These are phyloP conservation scores for Ceyx melanurus DNA, from an alignment of 2,113 vertebrate species.

Conservation along the genomic window DNA sequence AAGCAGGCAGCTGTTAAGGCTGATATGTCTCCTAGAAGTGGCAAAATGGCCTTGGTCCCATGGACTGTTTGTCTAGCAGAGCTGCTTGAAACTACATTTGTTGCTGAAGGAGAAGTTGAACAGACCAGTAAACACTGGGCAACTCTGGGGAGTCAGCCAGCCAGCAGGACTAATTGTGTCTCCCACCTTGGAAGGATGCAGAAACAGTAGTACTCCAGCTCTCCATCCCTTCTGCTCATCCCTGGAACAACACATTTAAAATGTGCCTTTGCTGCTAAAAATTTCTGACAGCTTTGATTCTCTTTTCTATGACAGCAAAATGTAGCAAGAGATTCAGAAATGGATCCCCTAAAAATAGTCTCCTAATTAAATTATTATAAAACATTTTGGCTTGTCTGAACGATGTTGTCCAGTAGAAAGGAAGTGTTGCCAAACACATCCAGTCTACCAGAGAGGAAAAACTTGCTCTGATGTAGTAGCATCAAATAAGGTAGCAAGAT, in stretches of 20 bases:
- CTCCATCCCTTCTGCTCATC: background rate
- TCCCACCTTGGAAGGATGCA: background rate
- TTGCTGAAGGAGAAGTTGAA: background rate
- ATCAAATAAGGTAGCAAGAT: background rate
- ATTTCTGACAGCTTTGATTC: background rate
- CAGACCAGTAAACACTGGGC: background rate
- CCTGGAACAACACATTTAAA: background rate
- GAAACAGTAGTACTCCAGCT: background rate
- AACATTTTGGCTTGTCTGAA: background rate
- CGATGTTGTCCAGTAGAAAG: background rate
- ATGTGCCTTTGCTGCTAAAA: background rate
- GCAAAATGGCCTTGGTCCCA: background rate
- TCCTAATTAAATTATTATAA: slow-evolving; percentile 1
- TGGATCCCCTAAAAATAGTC: background rate
- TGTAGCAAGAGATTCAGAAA: background rate
- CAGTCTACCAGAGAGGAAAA: background rate
- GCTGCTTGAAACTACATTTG: background rate
- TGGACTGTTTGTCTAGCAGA: background rate
- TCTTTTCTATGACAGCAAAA: background rate
- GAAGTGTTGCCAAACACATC: background rate
- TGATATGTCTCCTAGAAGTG: background rate
- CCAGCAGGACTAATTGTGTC: background rate
- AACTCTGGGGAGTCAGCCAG: background rate
- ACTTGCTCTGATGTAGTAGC: background rate
- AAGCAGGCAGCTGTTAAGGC: background rate